Evolutionary conservation across 2,113 vertebrate genomes (phyloP).

Genomic region (Labrus mixtus): DNA sequence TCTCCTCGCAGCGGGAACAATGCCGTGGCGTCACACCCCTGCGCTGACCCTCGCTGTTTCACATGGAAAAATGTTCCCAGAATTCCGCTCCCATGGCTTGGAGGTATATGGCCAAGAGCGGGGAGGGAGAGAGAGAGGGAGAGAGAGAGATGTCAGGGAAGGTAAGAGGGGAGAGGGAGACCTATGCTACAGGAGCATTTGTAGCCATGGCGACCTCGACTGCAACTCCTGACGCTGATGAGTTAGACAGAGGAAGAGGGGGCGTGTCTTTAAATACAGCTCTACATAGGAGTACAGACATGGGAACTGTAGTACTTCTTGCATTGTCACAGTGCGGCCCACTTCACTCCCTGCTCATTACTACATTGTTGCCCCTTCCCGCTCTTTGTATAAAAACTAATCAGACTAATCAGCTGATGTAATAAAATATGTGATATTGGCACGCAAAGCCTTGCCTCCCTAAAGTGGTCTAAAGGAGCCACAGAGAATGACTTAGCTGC

Average conservation of each 20-base stretch:
- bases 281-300: slow-evolving; percentile 13
- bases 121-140: slow-evolving; percentile 33
- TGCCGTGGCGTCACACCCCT: slow-evolving; percentile 89
- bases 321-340: slow-evolving; percentile 22
- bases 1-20: slow-evolving; percentile 87
- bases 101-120: slow-evolving; percentile 68
- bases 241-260: slow-evolving; percentile 28
- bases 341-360: slow-evolving; percentile 49
- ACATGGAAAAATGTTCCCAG: slow-evolving; percentile 89
- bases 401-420: slow-evolving; percentile 62
- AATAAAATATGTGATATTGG: slow-evolving; percentile 53
- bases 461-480: neutral
- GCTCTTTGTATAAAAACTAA: slow-evolving; percentile 68
- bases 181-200: slow-evolving; percentile 59
- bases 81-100: slow-evolving; percentile 88
- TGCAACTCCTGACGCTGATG: slow-evolving; percentile 57
- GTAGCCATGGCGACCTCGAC: slow-evolving; percentile 67
- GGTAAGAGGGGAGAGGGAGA: slow-evolving; percentile 70
- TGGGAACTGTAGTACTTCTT: slow-evolving; percentile 38
- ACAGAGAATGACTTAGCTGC: neutral
- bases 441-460: slow-evolving; percentile 54
- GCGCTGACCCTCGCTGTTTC: slow-evolving; percentile 84
- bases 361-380: slow-evolving; percentile 62
- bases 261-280: slow-evolving; percentile 49
- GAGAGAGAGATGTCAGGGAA: slow-evolving; percentile 51